Conservation (phyloP, 2,888 invertebrate genomes). For the Heliconius erato region DNA sequence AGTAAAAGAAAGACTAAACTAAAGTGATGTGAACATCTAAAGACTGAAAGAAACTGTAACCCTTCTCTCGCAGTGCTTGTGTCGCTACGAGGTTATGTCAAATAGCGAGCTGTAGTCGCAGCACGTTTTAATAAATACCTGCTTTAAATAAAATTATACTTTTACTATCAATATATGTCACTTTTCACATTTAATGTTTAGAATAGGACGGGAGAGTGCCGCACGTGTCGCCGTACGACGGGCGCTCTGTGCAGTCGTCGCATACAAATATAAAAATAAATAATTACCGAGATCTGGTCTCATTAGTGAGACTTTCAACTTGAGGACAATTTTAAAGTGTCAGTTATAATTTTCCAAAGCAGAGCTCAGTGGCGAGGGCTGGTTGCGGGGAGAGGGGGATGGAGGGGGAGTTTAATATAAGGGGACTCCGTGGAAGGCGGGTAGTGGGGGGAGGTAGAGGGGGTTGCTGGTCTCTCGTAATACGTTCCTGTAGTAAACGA, state of each 20-base stretch:
- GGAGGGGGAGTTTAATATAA: not conserved
- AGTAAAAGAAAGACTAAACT: not conserved
- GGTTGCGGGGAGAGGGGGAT: not conserved
- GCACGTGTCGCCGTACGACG: not conserved
- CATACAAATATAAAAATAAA: slow-evolving; percentile 33
- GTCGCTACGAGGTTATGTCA: not conserved
- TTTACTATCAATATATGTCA: not conserved
- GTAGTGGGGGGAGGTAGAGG: not conserved
- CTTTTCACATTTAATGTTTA: not conserved
- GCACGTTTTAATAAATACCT: not conserved
- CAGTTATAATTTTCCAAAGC: slow-evolving; percentile 27
- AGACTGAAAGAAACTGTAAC: not conserved
- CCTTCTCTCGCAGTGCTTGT: not conserved
- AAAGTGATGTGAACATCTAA: not conserved
- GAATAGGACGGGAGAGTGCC: not conserved
- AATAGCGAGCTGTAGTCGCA: not conserved
- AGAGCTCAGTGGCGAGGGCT: not conserved
- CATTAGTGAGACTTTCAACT: slow-evolving; percentile 21
- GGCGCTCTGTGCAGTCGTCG: slow-evolving; percentile 5
- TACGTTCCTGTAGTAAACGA: not conserved
- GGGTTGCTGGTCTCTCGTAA: not conserved
- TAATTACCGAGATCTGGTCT: slow-evolving; percentile 33
- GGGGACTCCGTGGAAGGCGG: not conserved
- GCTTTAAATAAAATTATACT: not conserved
- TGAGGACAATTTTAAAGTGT: slow-evolving; percentile 24